Evolutionary conservation across 2,113 vertebrate genomes (phyloP).

Genomic region (Tupaia tana): DNA sequence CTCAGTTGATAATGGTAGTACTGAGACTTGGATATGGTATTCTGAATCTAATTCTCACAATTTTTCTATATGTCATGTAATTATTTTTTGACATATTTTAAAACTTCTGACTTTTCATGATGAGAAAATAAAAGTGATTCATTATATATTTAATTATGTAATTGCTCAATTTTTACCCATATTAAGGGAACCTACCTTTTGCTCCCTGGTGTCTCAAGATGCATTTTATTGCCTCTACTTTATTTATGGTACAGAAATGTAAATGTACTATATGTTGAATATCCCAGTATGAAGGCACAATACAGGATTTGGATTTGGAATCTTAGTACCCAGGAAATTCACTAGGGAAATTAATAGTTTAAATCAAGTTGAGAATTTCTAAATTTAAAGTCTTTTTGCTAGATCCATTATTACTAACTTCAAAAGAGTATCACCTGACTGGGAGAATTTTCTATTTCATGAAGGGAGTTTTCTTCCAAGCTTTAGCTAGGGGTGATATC

Average conservation of each 20-base stretch:
- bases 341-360: constrained; percentile 56
- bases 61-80: background rate
- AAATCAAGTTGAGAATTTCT: constrained; percentile 53
- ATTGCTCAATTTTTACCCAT: background rate
- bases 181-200: background rate
- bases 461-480: constrained; percentile 21
- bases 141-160: background rate
- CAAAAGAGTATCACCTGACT: constrained; percentile 35
- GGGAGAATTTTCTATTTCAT: constrained; percentile 44
- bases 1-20: background rate
- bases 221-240: background rate
- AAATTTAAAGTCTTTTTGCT: constrained; percentile 47
- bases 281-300: background rate
- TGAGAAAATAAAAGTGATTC: background rate
- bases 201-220: background rate
- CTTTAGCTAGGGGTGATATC: background rate
- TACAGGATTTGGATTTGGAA: constrained; percentile 49
- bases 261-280: background rate
- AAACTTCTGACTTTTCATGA: constrained; percentile 10
- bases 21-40: background rate
- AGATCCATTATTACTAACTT: constrained; percentile 50
- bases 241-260: constrained; percentile 30
- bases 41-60: background rate
- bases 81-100: constrained; percentile 7
- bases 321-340: constrained; percentile 62